phyloP scores from a whole-genome alignment of 2,888 invertebrate species.

The Drosophila stalkeri region DNA sequence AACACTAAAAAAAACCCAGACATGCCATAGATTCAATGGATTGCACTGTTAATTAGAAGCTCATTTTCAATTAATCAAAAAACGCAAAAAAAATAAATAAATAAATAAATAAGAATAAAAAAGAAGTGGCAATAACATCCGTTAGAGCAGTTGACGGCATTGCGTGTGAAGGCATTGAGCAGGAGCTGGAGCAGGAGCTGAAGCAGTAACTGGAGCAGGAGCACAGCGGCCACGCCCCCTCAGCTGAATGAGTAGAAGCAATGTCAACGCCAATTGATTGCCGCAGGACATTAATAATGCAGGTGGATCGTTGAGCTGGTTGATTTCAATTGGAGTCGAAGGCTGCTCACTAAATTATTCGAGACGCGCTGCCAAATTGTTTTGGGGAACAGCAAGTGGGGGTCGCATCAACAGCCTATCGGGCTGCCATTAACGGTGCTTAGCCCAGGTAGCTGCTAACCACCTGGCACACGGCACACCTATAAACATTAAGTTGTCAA shows the following conservation, averaged over 20 bases:
- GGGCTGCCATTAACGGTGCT: slow-evolving; percentile 72
- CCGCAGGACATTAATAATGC: slow-evolving; percentile 70
- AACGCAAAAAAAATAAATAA: slow-evolving; percentile 38
- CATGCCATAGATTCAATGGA: slow-evolving; percentile 46
- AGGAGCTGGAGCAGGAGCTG: background rate
- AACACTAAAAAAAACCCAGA: background rate
- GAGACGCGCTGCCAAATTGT: slow-evolving; percentile 61
- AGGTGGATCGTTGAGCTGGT: slow-evolving; percentile 57
- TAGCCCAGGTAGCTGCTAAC: slow-evolving; percentile 40
- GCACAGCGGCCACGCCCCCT: slow-evolving; percentile 5
- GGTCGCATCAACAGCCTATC: slow-evolving; percentile 78
- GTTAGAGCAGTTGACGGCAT: slow-evolving; percentile 52
- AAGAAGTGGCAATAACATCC: slow-evolving; percentile 45
- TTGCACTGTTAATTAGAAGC: slow-evolving; percentile 68
- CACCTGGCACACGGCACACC: slow-evolving; percentile 67
- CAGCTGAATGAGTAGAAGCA: slow-evolving; percentile 3
- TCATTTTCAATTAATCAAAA: slow-evolving; percentile 79
- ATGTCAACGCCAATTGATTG: slow-evolving; percentile 78
- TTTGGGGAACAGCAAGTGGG: slow-evolving; percentile 60
- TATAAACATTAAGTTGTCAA: slow-evolving; percentile 85
- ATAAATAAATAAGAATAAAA: slow-evolving; percentile 40
- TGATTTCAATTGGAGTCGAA: slow-evolving; percentile 75
- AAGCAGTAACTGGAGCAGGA: background rate
- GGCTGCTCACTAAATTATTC: slow-evolving; percentile 74
- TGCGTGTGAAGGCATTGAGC: slow-evolving; percentile 42